Percentiles rank a stretch among this genome's conserved stretches.
These are phyloP conservation scores for Anolis apletophallus DNA, from an alignment of 2,797 vertebrate species.

Conservation along the genomic window DNA sequence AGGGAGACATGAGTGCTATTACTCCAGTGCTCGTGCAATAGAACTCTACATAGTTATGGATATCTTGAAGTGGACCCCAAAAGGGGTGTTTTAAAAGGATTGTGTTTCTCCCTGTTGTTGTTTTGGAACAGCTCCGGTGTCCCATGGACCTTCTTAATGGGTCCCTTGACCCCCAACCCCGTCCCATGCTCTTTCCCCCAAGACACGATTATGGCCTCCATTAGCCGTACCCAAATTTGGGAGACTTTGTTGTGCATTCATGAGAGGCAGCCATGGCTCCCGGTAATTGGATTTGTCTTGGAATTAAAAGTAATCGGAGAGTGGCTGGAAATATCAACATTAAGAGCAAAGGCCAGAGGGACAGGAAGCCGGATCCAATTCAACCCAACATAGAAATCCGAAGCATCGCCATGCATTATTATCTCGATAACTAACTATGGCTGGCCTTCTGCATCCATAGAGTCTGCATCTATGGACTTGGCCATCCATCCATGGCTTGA, in stretches of 20 bases:
- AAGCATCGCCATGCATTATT: too few relatives aligned
- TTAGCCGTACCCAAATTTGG: constrained; percentile 26
- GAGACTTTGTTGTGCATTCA: not conserved
- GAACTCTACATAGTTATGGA: too few relatives aligned
- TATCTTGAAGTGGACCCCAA: too few relatives aligned
- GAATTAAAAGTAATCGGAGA: constrained; percentile 4
- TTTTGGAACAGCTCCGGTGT: not conserved
- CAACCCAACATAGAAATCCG: too few relatives aligned
- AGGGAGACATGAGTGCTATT: not conserved
- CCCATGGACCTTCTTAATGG: not conserved
- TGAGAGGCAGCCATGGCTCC: not conserved
- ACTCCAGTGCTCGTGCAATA: too few relatives aligned
- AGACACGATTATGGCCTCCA: constrained; percentile 12
- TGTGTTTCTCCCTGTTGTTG: not conserved
- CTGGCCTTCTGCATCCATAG: too few relatives aligned
- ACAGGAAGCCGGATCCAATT: not conserved
- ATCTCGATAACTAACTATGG: too few relatives aligned
- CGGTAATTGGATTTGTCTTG: constrained; percentile 20
- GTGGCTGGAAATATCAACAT: constrained; percentile 9
- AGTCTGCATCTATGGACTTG: too few relatives aligned
- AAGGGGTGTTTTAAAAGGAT: too few relatives aligned
- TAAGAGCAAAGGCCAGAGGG: not conserved
- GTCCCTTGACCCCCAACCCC: not conserved
- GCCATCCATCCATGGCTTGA: too few relatives aligned
- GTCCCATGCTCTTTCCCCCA: not conserved